Evolutionary conservation across 2,797 vertebrate species (phyloP), one percentile per base, ranked within the genome.

Genomic region (Ctenochaetus hawaiiensis): DNA sequence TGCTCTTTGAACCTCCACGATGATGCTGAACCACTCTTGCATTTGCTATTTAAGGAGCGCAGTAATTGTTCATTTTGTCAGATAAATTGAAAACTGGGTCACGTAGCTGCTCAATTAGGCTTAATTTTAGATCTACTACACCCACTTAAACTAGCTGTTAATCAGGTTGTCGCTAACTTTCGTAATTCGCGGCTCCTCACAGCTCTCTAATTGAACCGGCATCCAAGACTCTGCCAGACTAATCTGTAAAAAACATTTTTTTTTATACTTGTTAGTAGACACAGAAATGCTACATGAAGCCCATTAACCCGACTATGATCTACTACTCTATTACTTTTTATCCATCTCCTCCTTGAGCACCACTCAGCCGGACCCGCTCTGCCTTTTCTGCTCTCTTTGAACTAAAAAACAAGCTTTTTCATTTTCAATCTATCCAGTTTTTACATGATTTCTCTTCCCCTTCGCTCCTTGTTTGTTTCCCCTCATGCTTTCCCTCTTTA

Each of bases 121-220:
- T 84, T 87, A 72, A 85, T 80, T 86, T 90, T 85, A 85, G 87
- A 74, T 80, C 85, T 26, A n/a, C 65, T 20, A 68, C 63, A 4
- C 75, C 85, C 78, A 72, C 56, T 81, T 78, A 78, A 73, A 81
- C 72, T 48, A 76, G 78, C 68, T 80, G 64, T 77, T 86, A 85
- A 87, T 89, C 87, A 83, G 81, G 73, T 81, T 90, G 83, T 67
- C 30, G 51, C 62, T 56, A 69, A 72, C 58, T 73, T 26, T 56
- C 6, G 61, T 22, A 49, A 6, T 58, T 14, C 45, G 16, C 52
- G 8, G 57, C 30, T 48, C 58, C 68, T 60, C n/a, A 66, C 0
- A 9, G 75, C 65, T 71, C 61, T 45, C 43, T 43, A 67, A 81
- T 60, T 74, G 57, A 53, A 67, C 67, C 30, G 41, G 8, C 57